These are phyloP conservation scores for Peromyscus polionotus DNA, from an alignment of 2,113 vertebrate genomes.

Conservation along the genomic window DNA sequence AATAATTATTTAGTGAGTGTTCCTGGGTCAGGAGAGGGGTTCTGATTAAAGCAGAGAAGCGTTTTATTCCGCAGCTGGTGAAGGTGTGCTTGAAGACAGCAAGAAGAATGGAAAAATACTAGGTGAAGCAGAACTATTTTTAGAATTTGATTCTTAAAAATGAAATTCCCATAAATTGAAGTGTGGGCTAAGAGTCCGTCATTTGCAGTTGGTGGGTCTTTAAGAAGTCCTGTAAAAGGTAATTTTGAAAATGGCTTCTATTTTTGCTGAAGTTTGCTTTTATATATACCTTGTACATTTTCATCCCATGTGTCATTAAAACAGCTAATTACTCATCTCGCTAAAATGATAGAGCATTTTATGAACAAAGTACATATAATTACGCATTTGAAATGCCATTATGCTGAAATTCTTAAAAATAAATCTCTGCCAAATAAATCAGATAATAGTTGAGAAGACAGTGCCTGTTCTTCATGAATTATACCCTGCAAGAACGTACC, in stretches of 20 bases:
- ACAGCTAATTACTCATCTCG: conserved; percentile 60
- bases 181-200: neutral
- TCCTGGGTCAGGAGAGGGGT: conserved; percentile 90
- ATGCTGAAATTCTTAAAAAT: conserved; percentile 39
- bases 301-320: conserved; percentile 33
- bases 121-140: conserved; percentile 75
- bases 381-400: conserved; percentile 62
- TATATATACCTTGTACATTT: conserved; percentile 22
- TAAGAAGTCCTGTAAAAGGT: neutral
- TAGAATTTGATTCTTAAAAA: conserved; percentile 76
- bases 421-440: conserved; percentile 53
- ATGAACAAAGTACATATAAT: conserved; percentile 34
- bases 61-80: conserved; percentile 89
- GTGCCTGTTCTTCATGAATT: conserved; percentile 8
- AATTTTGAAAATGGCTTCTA: conserved; percentile 42
- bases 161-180: conserved; percentile 47
- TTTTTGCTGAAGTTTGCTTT: conserved; percentile 57
- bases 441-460: conserved; percentile 5
- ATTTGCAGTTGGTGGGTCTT: neutral
- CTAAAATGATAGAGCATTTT: conserved; percentile 51
- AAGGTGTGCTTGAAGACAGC: conserved; percentile 84
- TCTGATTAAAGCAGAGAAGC: conserved; percentile 90
- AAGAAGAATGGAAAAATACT: conserved; percentile 90
- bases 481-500: neutral
- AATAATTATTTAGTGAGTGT: conserved; percentile 90